These are phyloP conservation scores for Taxidea taxus DNA, from an alignment of 2,113 vertebrate species.

Conservation along the genomic window DNA sequence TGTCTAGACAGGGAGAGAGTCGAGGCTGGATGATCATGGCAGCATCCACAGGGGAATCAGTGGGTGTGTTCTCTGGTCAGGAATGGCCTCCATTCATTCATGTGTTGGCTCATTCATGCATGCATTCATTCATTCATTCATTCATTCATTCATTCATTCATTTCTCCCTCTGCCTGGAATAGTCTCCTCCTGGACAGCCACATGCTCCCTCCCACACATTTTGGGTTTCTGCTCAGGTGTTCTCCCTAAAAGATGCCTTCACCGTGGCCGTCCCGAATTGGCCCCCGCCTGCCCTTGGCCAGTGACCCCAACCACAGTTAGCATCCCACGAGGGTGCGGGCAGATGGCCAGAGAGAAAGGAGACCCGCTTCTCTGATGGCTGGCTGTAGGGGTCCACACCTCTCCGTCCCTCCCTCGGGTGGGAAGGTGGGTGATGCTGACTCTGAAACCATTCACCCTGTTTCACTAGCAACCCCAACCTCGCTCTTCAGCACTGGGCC, in stretches of 20 bases:
- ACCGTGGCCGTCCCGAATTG: fast-evolving
- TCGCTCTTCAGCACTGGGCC: neutral
- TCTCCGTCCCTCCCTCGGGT: neutral
- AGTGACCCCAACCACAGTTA: neutral
- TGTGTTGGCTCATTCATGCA: neutral
- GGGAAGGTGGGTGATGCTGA: neutral
- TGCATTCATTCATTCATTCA: neutral
- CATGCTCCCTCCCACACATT: neutral
- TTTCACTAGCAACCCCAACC: neutral
- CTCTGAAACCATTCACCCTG: neutral
- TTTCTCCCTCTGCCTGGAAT: neutral
- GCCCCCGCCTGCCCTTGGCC: neutral
- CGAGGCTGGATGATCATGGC: neutral
- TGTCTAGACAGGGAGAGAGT: neutral
- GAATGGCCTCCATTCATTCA: neutral
- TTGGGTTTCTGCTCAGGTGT: neutral
- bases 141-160: neutral
- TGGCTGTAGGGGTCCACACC: neutral
- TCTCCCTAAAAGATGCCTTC: neutral
- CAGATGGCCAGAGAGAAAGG: neutral
- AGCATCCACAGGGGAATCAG: neutral
- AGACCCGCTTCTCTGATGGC: neutral
- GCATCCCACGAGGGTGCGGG: neutral
- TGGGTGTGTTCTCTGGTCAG: neutral
- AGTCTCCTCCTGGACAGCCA: neutral